phyloP scores from a whole-genome alignment of 2,888 invertebrate genomes.

The Tenthredo scrophulariae region DNA sequence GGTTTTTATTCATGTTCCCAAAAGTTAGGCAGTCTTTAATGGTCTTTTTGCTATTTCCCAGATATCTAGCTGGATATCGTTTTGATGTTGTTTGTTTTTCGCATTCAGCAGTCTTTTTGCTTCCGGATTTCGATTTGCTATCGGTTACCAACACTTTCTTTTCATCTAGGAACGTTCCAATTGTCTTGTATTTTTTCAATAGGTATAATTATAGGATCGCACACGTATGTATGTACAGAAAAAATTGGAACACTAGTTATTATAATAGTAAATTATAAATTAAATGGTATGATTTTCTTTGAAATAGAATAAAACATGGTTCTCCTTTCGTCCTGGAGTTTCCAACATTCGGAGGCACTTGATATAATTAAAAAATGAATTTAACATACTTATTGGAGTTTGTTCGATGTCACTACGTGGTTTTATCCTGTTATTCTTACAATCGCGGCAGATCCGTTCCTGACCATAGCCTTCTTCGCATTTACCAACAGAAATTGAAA shows the following conservation, averaged over 20 bases:
- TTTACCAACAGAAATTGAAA: slow-evolving; percentile 36
- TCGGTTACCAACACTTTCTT: neutral
- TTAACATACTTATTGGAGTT: slow-evolving; percentile 8
- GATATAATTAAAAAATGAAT: neutral
- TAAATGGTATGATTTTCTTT: neutral
- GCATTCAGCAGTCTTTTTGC: neutral
- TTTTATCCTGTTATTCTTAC: slow-evolving; percentile 12
- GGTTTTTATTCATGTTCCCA: neutral
- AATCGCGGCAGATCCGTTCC: slow-evolving; percentile 30
- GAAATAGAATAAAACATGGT: neutral
- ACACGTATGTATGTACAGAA: neutral
- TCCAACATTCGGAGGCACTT: neutral
- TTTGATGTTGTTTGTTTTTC: neutral
- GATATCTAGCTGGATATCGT: slow-evolving; percentile 2
- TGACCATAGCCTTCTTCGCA: slow-evolving; percentile 26
- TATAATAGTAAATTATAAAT: no score
- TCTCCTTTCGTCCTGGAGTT: neutral
- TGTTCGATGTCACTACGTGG: slow-evolving; percentile 14
- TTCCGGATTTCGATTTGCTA: slow-evolving; percentile 2
- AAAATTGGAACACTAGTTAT: no score
- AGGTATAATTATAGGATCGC: neutral
- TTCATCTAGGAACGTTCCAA: neutral
- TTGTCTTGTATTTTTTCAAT: neutral
- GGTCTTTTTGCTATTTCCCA: slow-evolving; percentile 7
- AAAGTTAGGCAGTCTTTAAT: slow-evolving; percentile 15